Percentiles rank a stretch among this genome's conserved stretches.
Evolutionary conservation across 2,888 invertebrate species (phyloP).

Genomic region (Morpho helenor): DNA sequence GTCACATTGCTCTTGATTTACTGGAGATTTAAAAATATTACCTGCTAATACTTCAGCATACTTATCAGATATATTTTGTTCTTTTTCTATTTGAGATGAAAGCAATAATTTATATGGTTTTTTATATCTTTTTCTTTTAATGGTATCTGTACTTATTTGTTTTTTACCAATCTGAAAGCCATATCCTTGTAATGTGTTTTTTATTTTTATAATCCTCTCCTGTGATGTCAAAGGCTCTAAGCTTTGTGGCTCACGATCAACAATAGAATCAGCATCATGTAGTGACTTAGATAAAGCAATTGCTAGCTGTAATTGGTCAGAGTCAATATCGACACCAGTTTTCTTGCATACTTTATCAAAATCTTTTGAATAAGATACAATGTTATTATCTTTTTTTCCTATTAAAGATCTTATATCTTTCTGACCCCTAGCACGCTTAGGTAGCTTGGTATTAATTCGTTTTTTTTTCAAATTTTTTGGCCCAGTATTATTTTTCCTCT

Average conservation of each 20-base stretch:
- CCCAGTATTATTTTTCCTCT: constrained; percentile 44
- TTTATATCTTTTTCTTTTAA: constrained; percentile 39
- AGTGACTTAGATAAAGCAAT: constrained; percentile 83
- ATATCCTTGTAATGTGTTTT: constrained; percentile 79
- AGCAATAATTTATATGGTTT: constrained; percentile 53
- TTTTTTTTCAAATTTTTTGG: constrained; percentile 41
- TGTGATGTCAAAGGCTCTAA: constrained; percentile 36
- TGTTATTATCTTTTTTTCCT: constrained; percentile 55
- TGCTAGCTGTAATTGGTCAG: constrained; percentile 83
- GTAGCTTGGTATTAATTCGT: constrained; percentile 31
- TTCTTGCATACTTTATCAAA: constrained; percentile 64
- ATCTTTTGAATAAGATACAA: constrained; percentile 56
- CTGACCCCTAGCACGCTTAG: constrained; percentile 50
- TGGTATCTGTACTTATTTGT: constrained; percentile 35
- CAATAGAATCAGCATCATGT: constrained; percentile 30
- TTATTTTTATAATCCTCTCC: constrained; percentile 56
- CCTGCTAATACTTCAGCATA: constrained; percentile 54
- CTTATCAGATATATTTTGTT: constrained; percentile 50
- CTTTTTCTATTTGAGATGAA: constrained; percentile 45
- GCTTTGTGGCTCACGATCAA: constrained; percentile 21
- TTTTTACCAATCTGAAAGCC: constrained; percentile 75
- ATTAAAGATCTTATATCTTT: constrained; percentile 61
- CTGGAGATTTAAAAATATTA: constrained; percentile 13
- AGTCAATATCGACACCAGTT: constrained; percentile 76
- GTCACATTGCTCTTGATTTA: constrained; percentile 15